Conservation (phyloP, 1,140 invertebrate genomes). For the Leptinotarsa texana region DNA sequence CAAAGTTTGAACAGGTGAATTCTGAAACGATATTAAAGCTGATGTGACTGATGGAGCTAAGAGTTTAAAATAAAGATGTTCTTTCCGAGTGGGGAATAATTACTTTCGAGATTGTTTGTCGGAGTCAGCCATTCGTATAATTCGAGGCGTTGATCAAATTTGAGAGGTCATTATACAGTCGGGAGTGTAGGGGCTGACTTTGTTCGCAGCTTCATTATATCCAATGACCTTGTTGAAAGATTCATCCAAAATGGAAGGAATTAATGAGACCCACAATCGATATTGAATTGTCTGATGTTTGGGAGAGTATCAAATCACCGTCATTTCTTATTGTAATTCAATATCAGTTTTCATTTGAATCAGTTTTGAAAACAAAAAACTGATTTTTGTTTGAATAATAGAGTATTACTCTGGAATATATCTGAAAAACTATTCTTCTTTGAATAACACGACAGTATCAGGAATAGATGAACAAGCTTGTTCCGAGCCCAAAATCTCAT, state of each 20-base stretch:
- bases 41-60: neutral
- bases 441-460: too few relatives aligned
- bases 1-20: constrained; percentile 3
- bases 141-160: constrained; percentile 1
- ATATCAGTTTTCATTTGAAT: too few relatives aligned
- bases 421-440: too few relatives aligned
- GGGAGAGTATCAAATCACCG: too few relatives aligned
- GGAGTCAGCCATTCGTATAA: constrained; percentile 3
- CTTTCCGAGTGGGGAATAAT: constrained; percentile 1
- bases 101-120: constrained; percentile 8
- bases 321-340: too few relatives aligned
- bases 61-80: constrained; percentile 6
- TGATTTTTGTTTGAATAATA: too few relatives aligned
- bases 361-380: too few relatives aligned
- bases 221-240: neutral
- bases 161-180: constrained; percentile 3
- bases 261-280: neutral
- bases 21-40: neutral
- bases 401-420: too few relatives aligned
- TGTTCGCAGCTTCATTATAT: constrained; percentile 6
- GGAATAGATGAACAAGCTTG: too few relatives aligned
- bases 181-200: neutral
- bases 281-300: neutral
- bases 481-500: too few relatives aligned
- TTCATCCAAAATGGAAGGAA: neutral